These are phyloP conservation scores for Elephantulus edwardii DNA, from an alignment of 2,113 vertebrate species.

Conservation along the genomic window DNA sequence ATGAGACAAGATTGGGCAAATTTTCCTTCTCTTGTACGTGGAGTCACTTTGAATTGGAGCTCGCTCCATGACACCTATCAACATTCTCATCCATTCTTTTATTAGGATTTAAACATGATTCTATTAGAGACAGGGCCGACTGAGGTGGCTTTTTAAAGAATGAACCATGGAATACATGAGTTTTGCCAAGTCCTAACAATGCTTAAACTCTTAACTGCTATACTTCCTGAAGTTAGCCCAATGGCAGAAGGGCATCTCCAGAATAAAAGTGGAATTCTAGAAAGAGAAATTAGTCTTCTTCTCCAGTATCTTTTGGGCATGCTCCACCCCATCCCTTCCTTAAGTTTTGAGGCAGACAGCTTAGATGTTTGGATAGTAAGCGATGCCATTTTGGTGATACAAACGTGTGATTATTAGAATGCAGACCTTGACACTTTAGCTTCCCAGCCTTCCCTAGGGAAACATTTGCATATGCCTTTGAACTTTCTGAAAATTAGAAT, in stretches of 20 bases:
- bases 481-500: not conserved
- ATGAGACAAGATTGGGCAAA: too few species aligned
- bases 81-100: not conserved
- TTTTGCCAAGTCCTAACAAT: not conserved
- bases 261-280: not conserved
- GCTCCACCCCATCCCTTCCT: not conserved
- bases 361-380: not conserved
- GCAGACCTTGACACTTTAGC: not conserved
- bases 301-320: not conserved
- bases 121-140: not conserved
- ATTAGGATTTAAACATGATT: not conserved
- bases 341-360: too few species aligned
- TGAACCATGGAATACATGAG: not conserved
- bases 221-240: not conserved
- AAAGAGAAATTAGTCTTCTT: not conserved
- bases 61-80: too few species aligned
- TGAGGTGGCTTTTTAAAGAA: not conserved
- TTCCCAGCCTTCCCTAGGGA: not conserved
- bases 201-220: not conserved
- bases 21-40: too few species aligned
- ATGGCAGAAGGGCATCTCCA: not conserved
- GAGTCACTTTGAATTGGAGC: too few species aligned
- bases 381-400: not conserved
- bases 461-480: not conserved
- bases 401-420: not conserved